phyloP scores from a whole-genome alignment of 2,888 invertebrate species.

The Folsomia manolachei region DNA sequence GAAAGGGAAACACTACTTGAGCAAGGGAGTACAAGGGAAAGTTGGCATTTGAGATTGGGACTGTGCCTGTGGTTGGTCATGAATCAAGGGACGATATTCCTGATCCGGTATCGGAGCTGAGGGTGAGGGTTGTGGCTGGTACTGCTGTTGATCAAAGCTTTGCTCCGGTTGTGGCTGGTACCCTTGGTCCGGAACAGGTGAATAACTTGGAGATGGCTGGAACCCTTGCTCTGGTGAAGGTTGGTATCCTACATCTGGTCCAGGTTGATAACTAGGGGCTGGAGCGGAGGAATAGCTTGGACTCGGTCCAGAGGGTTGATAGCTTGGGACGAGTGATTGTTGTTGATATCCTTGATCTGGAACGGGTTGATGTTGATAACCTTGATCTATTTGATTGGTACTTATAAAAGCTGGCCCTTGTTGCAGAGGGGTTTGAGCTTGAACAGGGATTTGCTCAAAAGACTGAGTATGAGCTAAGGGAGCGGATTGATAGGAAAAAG shows the following conservation, averaged over 20 bases:
- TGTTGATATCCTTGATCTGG: not conserved
- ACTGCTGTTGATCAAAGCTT: conserved; percentile 6
- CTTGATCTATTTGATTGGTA: conserved; percentile 28
- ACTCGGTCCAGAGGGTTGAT: not conserved
- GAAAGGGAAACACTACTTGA: conserved; percentile 29
- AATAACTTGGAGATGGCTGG: not conserved
- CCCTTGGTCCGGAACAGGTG: conserved; percentile 2
- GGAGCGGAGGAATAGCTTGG: not conserved
- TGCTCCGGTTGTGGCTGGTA: not conserved
- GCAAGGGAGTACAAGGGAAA: conserved; percentile 42
- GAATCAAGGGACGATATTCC: not conserved
- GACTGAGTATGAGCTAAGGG: conserved; percentile 43
- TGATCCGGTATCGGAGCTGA: not conserved
- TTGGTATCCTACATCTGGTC: not conserved
- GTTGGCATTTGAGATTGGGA: conserved; percentile 27
- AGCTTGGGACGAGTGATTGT: no score
- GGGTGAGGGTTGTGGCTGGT: not conserved
- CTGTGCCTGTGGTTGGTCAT: not conserved
- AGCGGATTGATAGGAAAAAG: conserved; percentile 29
- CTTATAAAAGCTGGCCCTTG: conserved; percentile 25
- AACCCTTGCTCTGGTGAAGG: not conserved
- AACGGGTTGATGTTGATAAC: not conserved
- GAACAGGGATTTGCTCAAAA: conserved; percentile 24
- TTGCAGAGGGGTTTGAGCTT: conserved; percentile 20
- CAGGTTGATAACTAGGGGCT: not conserved